Base-by-base conservation (phyloP, 1,140 invertebrate genomes). In the Uloborus diversus region DNA sequence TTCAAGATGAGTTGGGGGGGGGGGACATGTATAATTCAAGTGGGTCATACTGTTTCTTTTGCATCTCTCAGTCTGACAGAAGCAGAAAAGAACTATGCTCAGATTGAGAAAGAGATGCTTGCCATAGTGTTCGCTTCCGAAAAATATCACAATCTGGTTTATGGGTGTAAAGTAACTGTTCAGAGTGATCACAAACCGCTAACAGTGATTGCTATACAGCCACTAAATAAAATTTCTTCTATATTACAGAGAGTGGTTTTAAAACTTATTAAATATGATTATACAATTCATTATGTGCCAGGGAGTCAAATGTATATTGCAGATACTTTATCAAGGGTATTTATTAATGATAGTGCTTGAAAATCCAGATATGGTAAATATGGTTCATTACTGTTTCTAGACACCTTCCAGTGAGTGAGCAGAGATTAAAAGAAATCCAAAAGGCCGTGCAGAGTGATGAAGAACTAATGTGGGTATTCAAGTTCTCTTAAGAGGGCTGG, bases 61-160 rank as follows among this genome's bases (percentile, higher is more conserved):
- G 86, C 86, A 7, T 89, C 87, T 4, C 73, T 86, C 37, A 83
- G 86, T 13, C 79, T 89, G 14, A 87, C 85, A 4, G 7, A 69
- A 7, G 82, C 85, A 33, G 86, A 90, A 83, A n/a, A 82, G 32
- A 87, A 88, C 37, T 88, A 89, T 78, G 85, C 84, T 17, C 86
- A 89, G 81, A 86, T 89, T 3, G 87, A 90, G 70, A 86, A 86
- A 78, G 88, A 90, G 82, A 83, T 87, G 4, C 82, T 89, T 2
- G 86, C 88, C 4, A 87, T 89, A 53, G 83, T 89, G 3, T 90
- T 88, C 78, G 85, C 84, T 5, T 82, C 85, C 4, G 85, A 87
- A 68, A 71, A 84, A 35, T 88, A 88, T 83, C 85, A 86, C 73
- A 84, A 87, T 66, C 88, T 86, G 82, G 61, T 88, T 14, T 86